Conservation (phyloP, 2,797 vertebrate genomes). For the Sibirionetta formosa region DNA sequence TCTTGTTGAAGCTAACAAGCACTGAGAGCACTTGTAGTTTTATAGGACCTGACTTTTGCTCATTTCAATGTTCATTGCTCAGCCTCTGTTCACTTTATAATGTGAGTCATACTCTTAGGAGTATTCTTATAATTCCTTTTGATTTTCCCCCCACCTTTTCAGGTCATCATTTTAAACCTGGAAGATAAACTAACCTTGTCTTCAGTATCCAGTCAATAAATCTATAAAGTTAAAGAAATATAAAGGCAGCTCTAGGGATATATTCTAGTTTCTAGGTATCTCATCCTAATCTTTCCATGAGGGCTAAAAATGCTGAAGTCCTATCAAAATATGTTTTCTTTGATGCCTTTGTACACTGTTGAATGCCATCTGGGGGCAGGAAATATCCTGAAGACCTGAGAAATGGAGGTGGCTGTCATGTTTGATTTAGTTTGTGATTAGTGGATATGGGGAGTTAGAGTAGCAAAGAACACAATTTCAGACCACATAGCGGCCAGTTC, state of each 20-base stretch:
- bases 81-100: background rate
- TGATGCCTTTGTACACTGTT: background rate
- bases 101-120: conserved; percentile 15
- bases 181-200: conserved; percentile 38
- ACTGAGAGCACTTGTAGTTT: background rate
- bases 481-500: background rate
- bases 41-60: background rate
- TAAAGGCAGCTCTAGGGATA: background rate
- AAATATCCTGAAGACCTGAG: background rate
- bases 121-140: conserved; percentile 7
- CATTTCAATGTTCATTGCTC: background rate
- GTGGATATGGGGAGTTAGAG: background rate
- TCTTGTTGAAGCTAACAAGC: background rate
- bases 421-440: conserved; percentile 33
- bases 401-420: conserved; percentile 13
- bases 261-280: conserved; percentile 37
- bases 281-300: conserved; percentile 27
- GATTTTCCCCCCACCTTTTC: background rate
- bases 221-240: background rate
- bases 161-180: background rate
- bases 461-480: background rate
- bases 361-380: conserved; percentile 1
- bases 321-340: conserved; percentile 2
- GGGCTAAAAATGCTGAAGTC: background rate
- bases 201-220: conserved; percentile 7